Base-by-base conservation (phyloP, 2,888 invertebrate species). In the Ennomos erosarius region DNA sequence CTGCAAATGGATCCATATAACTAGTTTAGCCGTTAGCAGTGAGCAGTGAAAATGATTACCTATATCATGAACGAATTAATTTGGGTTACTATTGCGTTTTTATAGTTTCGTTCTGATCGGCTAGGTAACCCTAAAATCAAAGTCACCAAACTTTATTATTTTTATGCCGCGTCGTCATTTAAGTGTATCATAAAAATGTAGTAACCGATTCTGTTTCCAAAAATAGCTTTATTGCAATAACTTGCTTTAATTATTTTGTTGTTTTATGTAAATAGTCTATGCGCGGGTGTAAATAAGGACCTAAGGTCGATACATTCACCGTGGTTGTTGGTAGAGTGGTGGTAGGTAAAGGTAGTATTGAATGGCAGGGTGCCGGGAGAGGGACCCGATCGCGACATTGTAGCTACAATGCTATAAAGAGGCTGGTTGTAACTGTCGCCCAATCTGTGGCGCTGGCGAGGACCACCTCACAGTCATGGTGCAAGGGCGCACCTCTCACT, bases 401-500 rank as follows among this genome's bases (percentile, higher is more conserved):
- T 68, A 78, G 16, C 35, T 33, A 42, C 36, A 35, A 46, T 78
- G 16, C 35, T 33, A 42, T 39, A 35, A 46, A 45, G 56, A 45
- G 39, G 35, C 33, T 38, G 10, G 33, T 34, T 6, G 6, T 26
- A 11, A 57, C 51, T 57, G 42, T 40, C 42, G 16, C 52, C 53
- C 48, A 42, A 53, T 38, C 53, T 53, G 53, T 47, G 45, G 11
- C 6, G 36, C 34, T 44, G 38, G 80, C 85, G 85, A 83, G 79
- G 81, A 82, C 75, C 71, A 70, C 26, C 26, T 16, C 5, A 6
- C 26, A 26, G 70, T 16, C 5, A 6, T 6, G 6, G 70, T 64
- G 79, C 90, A 90, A 91, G 90, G 90, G 90, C 90, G 86, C 77
- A 65, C 91, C 91, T 89, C 88, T 91, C 90, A 90, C 91, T 86